These are phyloP conservation scores for Sciurus niger DNA, from an alignment of 2,113 vertebrate genomes.

Conservation along the genomic window DNA sequence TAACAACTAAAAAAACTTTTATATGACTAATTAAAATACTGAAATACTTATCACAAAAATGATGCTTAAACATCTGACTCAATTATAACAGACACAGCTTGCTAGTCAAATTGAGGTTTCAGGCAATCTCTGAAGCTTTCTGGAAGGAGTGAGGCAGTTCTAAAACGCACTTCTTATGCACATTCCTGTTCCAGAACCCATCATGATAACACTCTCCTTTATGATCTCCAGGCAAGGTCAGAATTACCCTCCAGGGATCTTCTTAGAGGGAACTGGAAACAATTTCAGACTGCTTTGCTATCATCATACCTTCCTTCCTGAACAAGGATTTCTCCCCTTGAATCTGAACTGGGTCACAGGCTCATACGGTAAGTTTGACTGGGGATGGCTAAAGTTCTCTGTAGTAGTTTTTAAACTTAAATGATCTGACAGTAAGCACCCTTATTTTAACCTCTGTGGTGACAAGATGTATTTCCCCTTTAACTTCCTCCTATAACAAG, in stretches of 20 bases:
- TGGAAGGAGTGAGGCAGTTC: conserved; percentile 16
- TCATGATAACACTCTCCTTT: background rate
- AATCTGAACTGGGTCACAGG: background rate
- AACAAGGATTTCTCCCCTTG: conserved; percentile 21
- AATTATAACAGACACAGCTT: background rate
- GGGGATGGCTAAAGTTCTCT: background rate
- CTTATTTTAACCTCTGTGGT: conserved; percentile 29
- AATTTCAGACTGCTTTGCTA: background rate
- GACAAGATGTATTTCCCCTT: conserved; percentile 20
- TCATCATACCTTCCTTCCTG: background rate
- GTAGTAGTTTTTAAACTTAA: conserved; percentile 20
- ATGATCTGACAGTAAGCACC: background rate
- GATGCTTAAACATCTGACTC: conserved; percentile 28
- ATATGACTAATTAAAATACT: background rate
- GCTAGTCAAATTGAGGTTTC: background rate
- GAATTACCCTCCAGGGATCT: background rate
- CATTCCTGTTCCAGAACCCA: conserved; percentile 14
- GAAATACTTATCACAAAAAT: conserved; percentile 60
- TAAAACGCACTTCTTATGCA: conserved; percentile 32
- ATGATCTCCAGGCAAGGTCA: background rate
- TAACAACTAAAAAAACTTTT: too few relatives aligned
- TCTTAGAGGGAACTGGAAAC: background rate
- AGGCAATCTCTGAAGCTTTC: background rate
- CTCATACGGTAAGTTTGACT: background rate
- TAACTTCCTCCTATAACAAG: conserved; percentile 2